Base-by-base conservation (phyloP, 2,888 invertebrate genomes). In the Hydroisotoma schaefferi region DNA sequence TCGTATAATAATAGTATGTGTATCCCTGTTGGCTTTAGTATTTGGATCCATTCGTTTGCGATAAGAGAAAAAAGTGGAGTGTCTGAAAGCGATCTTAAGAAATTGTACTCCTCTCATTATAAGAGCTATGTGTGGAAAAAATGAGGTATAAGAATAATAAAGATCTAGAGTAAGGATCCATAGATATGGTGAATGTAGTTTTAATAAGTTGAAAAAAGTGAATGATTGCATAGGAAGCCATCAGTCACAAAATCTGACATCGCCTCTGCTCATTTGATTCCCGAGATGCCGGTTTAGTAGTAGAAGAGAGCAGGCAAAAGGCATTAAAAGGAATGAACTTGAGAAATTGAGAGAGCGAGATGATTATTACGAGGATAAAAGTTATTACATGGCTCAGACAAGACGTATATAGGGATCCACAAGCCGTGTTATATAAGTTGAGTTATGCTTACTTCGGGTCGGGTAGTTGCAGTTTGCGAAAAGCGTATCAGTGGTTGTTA, bases 221-320 rank as follows among this genome's bases (percentile, higher is more conserved):
- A 61, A 60, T 59, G 63, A 67, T 64, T 62, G 56, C 62, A 67
- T 62, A 61, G 63, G 65, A 63, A 65, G 57, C 65, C 65, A 68
- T 68, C 68, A 68, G 61, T 68, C 65, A 68, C 59, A 57, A 55
- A 59, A 61, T 65, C 61, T 63, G 68, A 65, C 65, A 63, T 63
- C 48, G 59, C 43, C 54, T 62, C 53, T 63, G 53, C 54, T 59
- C 64, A 64, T 62, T 64, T 61, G 55, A 63, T 66, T 66, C 55
- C 22, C 61, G 47, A 56, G 49, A 29, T 28, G 49, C 12, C 6
- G 49, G 18, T 49, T 46, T 46, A 10, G 15, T 22, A 48, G 12
- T 25, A 38, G 48, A 12, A 25, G 6, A 23, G 15, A 22, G 28
- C 37, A 20, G 12, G 18, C 22, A 26, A 55, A 27, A 28, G 22